phyloP scores from a whole-genome alignment of 2,888 invertebrate genomes.

The Dryobotodes eremita region DNA sequence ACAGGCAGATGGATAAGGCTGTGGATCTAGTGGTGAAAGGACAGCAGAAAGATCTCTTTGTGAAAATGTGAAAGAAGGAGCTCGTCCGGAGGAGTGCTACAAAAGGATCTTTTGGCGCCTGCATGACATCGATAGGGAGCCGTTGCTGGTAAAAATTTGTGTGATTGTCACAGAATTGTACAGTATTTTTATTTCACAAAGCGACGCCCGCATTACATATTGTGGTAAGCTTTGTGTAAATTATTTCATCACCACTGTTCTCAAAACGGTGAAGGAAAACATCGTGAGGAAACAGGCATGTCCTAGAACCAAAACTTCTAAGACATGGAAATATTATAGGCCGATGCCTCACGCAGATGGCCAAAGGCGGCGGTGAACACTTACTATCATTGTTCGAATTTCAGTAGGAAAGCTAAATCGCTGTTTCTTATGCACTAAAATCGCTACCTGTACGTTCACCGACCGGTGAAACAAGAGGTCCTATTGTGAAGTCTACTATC shows the following conservation, averaged over 20 bases:
- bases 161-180: not conserved
- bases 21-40: constrained; percentile 21
- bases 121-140: not conserved
- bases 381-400: not conserved
- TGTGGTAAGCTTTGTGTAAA: not conserved
- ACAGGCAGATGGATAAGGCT: constrained; percentile 59
- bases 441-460: constrained; percentile 76
- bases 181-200: not conserved
- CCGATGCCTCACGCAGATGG: too few species aligned
- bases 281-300: too few species aligned
- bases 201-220: not conserved
- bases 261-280: too few species aligned
- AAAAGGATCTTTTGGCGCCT: not conserved
- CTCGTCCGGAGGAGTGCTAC: not conserved
- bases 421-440: constrained; percentile 60
- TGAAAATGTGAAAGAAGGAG: not conserved
- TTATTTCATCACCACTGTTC: too few species aligned
- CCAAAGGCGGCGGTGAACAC: not conserved
- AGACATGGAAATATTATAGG: too few species aligned
- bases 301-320: too few species aligned
- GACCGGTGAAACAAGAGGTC: constrained; percentile 88
- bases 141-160: not conserved
- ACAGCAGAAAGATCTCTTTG: constrained; percentile 19
- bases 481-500: constrained; percentile 87
- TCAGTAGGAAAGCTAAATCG: constrained; percentile 39